A percentile compares a stretch with the other conserved stretches of the same genome.
Evolutionary conservation across 2,113 vertebrate genomes (phyloP).

Genomic region (Chlorocebus sabaeus): DNA sequence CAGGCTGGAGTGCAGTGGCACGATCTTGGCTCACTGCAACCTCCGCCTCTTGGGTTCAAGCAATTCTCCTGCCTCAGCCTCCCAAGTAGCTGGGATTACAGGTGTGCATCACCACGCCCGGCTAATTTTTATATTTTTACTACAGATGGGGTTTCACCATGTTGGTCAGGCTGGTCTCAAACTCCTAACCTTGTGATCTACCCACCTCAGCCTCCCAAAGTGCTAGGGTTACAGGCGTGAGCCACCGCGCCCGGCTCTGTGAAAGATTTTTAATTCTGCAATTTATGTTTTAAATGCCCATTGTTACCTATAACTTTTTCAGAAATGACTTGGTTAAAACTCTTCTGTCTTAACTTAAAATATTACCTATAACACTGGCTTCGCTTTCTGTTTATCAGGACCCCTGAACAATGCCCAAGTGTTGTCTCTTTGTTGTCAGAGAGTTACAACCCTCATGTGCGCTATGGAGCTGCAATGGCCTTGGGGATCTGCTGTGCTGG

Average conservation of each 20-base stretch:
- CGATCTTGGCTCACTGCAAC: no score
- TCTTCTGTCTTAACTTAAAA: constrained; percentile 12
- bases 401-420: constrained; percentile 97
- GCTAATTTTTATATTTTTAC: no score
- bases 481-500: constrained; percentile 98
- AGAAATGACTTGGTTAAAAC: background rate
- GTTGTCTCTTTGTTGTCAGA: constrained; percentile 98
- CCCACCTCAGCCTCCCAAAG: no score
- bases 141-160: no score
- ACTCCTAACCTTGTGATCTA: no score
- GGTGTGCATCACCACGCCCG: no score
- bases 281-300: background rate
- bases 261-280: background rate
- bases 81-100: no score
- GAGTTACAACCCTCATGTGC: constrained; percentile 99
- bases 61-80: no score
- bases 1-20: no score
- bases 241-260: background rate
- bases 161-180: no score
- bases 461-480: constrained; percentile 98
- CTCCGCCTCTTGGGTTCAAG: no score
- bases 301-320: constrained; percentile 15
- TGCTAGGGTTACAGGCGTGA: no score
- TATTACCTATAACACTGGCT: background rate
- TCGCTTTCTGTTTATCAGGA: constrained; percentile 83